A percentile compares a stretch with the other conserved stretches of the same genome.
These are phyloP conservation scores for Corythoichthys haematopterus DNA, from an alignment of 2,113 vertebrate species.

Conservation along the genomic window DNA sequence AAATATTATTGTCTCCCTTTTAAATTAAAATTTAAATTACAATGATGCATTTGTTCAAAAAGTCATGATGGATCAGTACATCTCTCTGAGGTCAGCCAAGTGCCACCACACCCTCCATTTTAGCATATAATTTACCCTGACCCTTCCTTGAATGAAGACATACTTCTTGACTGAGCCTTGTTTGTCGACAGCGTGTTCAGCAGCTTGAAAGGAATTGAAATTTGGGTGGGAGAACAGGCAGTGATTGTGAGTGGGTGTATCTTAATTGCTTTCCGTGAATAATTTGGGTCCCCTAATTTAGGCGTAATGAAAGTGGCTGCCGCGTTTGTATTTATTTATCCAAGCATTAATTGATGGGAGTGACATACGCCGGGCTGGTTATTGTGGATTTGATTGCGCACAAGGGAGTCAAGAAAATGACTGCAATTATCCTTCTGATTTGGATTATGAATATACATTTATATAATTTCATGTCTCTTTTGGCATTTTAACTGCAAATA, in stretches of 20 bases:
- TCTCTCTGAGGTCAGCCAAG: slow-evolving; percentile 25
- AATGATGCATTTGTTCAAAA: slow-evolving; percentile 3
- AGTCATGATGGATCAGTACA: slow-evolving; percentile 18
- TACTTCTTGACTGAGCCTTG: slow-evolving; percentile 47
- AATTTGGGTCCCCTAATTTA: slow-evolving; percentile 73
- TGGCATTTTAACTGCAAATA: slow-evolving; percentile 47
- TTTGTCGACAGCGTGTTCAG: slow-evolving; percentile 56
- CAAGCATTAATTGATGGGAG: slow-evolving; percentile 69
- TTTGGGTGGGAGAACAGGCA: slow-evolving; percentile 16
- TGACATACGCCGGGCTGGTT: slow-evolving; percentile 62
- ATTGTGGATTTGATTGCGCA: slow-evolving; percentile 64
- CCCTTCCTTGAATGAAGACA: slow-evolving; percentile 41
- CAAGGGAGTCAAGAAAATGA: slow-evolving; percentile 65
- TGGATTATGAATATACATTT: slow-evolving; percentile 66
- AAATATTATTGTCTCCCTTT: background rate
- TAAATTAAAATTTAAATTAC: background rate
- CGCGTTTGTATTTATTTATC: slow-evolving; percentile 73
- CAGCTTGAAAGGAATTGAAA: slow-evolving; percentile 50
- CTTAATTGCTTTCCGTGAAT: slow-evolving; percentile 73
- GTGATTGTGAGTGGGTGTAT: slow-evolving; percentile 32
- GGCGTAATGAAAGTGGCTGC: slow-evolving; percentile 66
- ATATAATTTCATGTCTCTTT: slow-evolving; percentile 53
- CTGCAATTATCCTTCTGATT: slow-evolving; percentile 65
- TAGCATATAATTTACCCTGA: slow-evolving; percentile 26
- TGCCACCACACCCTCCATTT: slow-evolving; percentile 9